Conservation (phyloP, 2,797 vertebrate species). For the Telmatherina bonti region DNA sequence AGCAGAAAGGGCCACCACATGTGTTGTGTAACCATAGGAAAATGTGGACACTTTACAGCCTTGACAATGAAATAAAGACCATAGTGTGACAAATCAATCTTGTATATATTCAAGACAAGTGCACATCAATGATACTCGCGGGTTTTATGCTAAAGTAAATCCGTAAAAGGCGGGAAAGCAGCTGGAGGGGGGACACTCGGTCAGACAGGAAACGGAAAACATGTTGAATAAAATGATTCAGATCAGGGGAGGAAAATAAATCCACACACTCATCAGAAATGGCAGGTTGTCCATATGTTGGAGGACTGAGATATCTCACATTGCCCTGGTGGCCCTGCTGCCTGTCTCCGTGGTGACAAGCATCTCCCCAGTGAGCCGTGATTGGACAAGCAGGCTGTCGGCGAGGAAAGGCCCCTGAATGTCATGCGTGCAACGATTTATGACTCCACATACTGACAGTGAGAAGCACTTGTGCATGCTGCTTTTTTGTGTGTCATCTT, state of each 20-base stretch:
- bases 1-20: conserved; percentile 3
- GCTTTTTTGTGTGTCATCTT: background rate
- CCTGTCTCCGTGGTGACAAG: conserved; percentile 68
- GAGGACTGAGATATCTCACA: conserved; percentile 62
- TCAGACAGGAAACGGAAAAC: conserved; percentile 12
- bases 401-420: conserved; percentile 25
- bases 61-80: conserved; percentile 12
- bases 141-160: background rate
- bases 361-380: conserved; percentile 57
- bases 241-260: conserved; percentile 43
- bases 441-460: conserved; percentile 28
- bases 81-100: background rate
- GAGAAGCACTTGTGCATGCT: conserved; percentile 18
- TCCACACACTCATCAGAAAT: conserved; percentile 59
- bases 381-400: conserved; percentile 65
- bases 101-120: background rate
- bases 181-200: background rate
- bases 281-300: conserved; percentile 75
- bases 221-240: conserved; percentile 13
- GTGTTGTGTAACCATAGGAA: conserved; percentile 42
- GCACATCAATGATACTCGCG: background rate
- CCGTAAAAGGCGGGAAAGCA: too few species aligned
- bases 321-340: conserved; percentile 63
- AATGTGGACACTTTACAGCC: conserved; percentile 13
- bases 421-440: conserved; percentile 24